A percentile compares a stretch with the other conserved stretches of the same genome.
Conservation (phyloP, 2,888 invertebrate genomes). For the Macaria liturata region DNA sequence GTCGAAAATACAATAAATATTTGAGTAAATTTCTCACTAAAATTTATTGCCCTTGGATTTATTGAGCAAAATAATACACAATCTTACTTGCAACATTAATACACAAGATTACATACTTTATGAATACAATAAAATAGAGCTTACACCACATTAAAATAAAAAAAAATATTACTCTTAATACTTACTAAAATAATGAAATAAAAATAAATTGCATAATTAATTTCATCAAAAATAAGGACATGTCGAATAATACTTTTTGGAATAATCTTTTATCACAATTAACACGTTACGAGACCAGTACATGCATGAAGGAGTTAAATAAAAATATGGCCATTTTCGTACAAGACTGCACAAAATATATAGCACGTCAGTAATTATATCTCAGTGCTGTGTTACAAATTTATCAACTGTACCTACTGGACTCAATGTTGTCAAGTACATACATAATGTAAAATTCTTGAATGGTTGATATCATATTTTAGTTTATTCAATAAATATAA, state of each 20-base stretch:
- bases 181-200: conserved; percentile 12
- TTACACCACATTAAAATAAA: neutral
- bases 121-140: neutral
- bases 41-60: conserved; percentile 19
- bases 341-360: neutral
- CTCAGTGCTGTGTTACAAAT: too few relatives aligned
- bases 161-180: conserved; percentile 9
- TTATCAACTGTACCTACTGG: too few relatives aligned
- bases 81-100: too few relatives aligned
- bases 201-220: conserved; percentile 10
- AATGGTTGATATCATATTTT: too few relatives aligned
- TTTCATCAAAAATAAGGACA: conserved; percentile 22
- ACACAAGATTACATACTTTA: too few relatives aligned
- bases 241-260: conserved; percentile 36
- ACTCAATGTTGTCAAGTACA: too few relatives aligned
- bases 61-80: conserved; percentile 21
- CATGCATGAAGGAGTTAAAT: conserved; percentile 13
- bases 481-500: too few relatives aligned
- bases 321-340: conserved; percentile 18
- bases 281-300: conserved; percentile 8
- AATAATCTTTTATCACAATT: conserved; percentile 31
- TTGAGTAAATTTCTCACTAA: neutral
- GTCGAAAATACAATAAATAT: neutral
- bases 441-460: too few relatives aligned
- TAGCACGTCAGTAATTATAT: neutral